Conservation (phyloP, 2,888 invertebrate species). For the Drosophila falleni region DNA sequence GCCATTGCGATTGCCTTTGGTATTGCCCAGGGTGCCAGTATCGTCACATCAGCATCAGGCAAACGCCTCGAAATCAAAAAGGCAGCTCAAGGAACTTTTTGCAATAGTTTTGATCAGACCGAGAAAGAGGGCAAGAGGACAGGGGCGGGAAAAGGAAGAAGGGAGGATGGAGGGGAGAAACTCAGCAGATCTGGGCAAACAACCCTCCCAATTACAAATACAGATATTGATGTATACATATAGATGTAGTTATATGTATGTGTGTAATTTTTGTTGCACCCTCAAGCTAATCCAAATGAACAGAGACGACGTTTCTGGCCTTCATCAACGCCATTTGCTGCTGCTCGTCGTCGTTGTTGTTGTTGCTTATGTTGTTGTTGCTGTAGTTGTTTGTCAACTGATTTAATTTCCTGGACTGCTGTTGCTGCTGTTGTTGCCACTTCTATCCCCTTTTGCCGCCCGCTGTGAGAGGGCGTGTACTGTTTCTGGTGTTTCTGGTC, state of each 20-base stretch:
- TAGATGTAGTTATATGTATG: background rate
- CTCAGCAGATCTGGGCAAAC: slow-evolving; percentile 34
- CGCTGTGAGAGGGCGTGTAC: slow-evolving; percentile 74
- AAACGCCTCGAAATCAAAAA: slow-evolving; percentile 85
- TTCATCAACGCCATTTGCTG: slow-evolving; percentile 65
- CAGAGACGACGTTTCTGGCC: slow-evolving; percentile 47
- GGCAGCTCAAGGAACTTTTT: slow-evolving; percentile 69
- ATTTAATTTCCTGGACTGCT: slow-evolving; percentile 75
- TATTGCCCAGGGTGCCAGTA: slow-evolving; percentile 75
- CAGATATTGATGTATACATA: background rate
- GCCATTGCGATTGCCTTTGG: slow-evolving; percentile 21
- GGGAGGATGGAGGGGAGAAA: background rate
- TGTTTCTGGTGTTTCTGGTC: slow-evolving; percentile 62
- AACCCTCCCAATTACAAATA: slow-evolving; percentile 55
- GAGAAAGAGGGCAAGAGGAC: background rate
- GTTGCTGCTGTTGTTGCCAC: slow-evolving; percentile 32
- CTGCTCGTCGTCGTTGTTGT: slow-evolving; percentile 48
- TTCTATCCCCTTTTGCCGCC: slow-evolving; percentile 27
- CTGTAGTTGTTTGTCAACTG: slow-evolving; percentile 77
- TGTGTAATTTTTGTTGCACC: slow-evolving; percentile 47
- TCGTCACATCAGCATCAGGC: slow-evolving; percentile 83
- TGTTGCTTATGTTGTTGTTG: slow-evolving; percentile 39
- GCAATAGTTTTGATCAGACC: slow-evolving; percentile 52
- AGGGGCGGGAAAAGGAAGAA: too few species aligned
- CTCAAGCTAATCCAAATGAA: slow-evolving; percentile 75